These are phyloP conservation scores for Cephus nigrinus DNA, from an alignment of 2,888 invertebrate genomes.

Conservation along the genomic window DNA sequence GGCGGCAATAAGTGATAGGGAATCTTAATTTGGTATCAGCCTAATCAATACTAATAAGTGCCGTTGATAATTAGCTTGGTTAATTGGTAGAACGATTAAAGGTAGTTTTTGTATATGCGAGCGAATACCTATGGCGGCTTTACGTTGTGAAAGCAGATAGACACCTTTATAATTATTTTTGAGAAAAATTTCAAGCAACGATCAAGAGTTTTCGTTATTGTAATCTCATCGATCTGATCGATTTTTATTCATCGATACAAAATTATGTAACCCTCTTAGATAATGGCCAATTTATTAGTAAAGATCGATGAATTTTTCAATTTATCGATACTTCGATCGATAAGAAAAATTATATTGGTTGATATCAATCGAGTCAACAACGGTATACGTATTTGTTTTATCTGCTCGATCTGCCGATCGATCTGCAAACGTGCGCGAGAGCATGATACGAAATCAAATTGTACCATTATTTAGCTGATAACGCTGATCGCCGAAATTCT, in stretches of 20 bases:
- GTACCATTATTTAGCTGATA: background rate
- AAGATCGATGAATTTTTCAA: background rate
- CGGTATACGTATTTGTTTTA: background rate
- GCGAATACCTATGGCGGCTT: background rate
- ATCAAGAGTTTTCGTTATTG: too few relatives aligned
- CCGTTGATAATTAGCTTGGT: background rate
- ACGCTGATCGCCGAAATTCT: background rate
- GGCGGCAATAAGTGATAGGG: slow-evolving; percentile 21
- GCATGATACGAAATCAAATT: background rate
- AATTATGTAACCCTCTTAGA: background rate
- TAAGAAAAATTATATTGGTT: background rate
- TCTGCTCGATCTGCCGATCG: background rate
- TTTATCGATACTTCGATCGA: background rate
- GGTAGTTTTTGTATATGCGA: background rate
- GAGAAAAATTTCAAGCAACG: too few relatives aligned
- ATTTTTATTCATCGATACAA: background rate
- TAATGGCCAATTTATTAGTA: background rate
- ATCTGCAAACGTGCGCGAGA: background rate
- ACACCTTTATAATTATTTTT: too few relatives aligned
- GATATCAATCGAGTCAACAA: background rate
- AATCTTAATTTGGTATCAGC: slow-evolving; percentile 34
- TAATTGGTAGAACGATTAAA: background rate
- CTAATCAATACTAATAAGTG: slow-evolving; percentile 17
- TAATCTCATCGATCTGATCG: too few relatives aligned
- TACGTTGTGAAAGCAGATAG: too few relatives aligned